A percentile compares a stretch with the other conserved stretches of the same genome.
Evolutionary conservation across 2,888 invertebrate genomes (phyloP).

Genomic region (Cosmia trapezina): DNA sequence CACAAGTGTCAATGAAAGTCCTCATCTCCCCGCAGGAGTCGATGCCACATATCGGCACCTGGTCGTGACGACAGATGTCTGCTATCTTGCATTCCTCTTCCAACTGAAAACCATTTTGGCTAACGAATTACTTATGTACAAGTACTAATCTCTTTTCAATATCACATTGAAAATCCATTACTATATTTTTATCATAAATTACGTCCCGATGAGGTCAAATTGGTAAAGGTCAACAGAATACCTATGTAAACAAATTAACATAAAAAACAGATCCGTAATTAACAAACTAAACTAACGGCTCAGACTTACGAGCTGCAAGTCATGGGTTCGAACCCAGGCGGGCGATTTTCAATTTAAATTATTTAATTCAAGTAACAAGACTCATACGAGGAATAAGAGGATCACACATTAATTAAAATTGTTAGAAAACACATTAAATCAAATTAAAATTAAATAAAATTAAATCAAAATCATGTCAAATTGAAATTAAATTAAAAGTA

Average conservation of each 20-base stretch:
- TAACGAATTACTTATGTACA: not conserved
- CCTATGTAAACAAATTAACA: not conserved
- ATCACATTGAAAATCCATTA: constrained; percentile 37
- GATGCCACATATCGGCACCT: constrained; percentile 85
- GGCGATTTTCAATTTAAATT: no score
- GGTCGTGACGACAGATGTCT: constrained; percentile 85
- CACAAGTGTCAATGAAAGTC: constrained; percentile 85
- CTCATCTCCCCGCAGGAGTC: constrained; percentile 87
- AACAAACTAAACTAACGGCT: no score
- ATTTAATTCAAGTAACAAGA: no score
- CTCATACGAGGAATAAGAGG: no score
- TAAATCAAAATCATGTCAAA: no score
- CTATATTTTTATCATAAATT: constrained; percentile 23
- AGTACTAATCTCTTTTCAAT: constrained; percentile 41
- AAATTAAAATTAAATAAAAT: no score
- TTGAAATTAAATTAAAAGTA: no score
- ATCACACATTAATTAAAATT: no score
- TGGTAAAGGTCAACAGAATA: constrained; percentile 19
- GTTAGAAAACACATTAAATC: no score
- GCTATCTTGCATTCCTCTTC: constrained; percentile 87
- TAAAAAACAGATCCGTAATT: no score
- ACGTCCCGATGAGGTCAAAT: constrained; percentile 21
- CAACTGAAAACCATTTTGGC: constrained; percentile 68
- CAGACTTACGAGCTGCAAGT: no score
- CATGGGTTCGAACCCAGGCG: no score